phyloP scores from a whole-genome alignment of 2,113 vertebrate species.

The Manacus vitellinus region DNA sequence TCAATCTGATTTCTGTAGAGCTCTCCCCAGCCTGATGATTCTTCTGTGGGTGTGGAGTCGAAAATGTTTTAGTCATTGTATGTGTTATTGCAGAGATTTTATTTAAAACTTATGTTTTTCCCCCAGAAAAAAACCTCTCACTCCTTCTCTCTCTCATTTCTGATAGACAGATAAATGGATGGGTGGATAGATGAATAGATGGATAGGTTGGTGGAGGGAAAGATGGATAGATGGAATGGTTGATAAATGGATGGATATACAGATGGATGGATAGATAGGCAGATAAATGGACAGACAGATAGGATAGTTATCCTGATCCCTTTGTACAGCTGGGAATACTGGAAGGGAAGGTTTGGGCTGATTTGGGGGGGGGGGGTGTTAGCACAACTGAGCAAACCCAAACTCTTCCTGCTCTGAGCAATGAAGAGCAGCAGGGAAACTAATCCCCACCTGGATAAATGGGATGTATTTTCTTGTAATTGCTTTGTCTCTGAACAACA shows the following conservation, averaged over 20 bases:
- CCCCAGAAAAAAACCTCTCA: background rate
- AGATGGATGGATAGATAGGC: accelerated
- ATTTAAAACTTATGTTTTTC: conserved; percentile 22
- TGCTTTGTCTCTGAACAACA: background rate
- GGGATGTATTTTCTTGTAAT: background rate
- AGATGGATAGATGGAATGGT: background rate
- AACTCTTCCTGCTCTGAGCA: accelerated
- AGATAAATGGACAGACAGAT: accelerated
- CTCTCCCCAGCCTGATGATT: background rate
- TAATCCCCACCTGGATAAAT: background rate
- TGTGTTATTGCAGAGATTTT: conserved; percentile 45
- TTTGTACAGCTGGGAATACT: background rate
- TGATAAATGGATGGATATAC: accelerated
- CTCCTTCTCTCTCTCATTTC: background rate
- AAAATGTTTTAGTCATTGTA: conserved; percentile 47
- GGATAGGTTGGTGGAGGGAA: background rate
- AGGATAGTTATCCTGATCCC: background rate
- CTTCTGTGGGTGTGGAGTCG: conserved; percentile 28
- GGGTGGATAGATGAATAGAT: background rate
- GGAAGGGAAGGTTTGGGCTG: background rate
- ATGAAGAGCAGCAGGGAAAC: accelerated
- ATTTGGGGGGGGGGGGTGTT: background rate
- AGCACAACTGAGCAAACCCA: background rate
- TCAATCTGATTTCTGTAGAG: background rate
- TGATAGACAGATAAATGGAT: background rate